phyloP scores from a whole-genome alignment of 2,888 invertebrate genomes.

The Arenicola marina region DNA sequence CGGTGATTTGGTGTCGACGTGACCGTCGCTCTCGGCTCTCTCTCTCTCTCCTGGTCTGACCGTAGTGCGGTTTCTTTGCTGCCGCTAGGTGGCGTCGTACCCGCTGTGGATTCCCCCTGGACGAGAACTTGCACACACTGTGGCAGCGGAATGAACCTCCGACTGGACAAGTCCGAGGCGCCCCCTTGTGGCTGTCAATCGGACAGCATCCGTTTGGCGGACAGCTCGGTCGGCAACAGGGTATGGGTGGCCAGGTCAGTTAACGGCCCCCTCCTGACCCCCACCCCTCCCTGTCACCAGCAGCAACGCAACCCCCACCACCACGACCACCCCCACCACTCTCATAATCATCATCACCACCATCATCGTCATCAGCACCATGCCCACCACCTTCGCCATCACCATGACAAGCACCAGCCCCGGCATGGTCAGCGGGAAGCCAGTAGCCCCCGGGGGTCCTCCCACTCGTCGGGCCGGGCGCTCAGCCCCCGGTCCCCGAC shows the following conservation, averaged over 20 bases:
- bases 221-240: not conserved
- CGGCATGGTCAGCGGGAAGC: no score
- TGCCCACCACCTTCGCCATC: not conserved
- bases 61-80: not conserved
- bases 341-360: no score
- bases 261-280: not conserved
- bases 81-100: not conserved
- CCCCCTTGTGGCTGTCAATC: not conserved
- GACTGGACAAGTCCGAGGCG: not conserved
- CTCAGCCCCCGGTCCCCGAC: not conserved
- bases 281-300: not conserved
- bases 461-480: no score
- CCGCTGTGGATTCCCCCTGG: not conserved
- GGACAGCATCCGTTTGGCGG: not conserved
- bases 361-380: not conserved
- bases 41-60: not conserved
- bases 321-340: not conserved
- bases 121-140: not conserved
- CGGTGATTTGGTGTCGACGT: no score
- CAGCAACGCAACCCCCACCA: not conserved
- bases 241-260: no score
- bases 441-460: no score
- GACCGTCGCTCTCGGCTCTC: no score
- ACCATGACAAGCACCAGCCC: no score
- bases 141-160: conserved; percentile 1